Evolutionary conservation across 2,888 invertebrate species (phyloP), one percentile per base, ranked within the genome.

Genomic region (Lasioglossum pauxillum): DNA sequence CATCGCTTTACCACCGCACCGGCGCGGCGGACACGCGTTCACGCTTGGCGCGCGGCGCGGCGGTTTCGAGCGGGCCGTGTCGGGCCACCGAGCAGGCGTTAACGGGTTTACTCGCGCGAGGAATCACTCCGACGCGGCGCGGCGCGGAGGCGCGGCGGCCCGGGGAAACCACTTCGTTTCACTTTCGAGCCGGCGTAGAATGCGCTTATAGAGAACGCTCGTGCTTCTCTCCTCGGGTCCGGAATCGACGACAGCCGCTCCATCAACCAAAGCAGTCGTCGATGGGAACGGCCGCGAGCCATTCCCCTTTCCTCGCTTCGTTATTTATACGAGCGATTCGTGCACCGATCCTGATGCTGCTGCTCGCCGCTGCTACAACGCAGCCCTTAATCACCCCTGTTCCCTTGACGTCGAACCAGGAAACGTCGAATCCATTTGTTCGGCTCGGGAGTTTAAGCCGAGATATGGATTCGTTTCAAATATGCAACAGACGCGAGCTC

Each of bases 51-150:
- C 73, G 77, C 53, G 57, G 44, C 44, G 44, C 44, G 46, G 53
- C n/a, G 53, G 23, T 53, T 53, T n/a, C 53, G 53, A 53, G 23
- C 53, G 53, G 53, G 23, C 53, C 53, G 53, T 53, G 49, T 19
- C 49, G 19, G 23, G 23, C 31, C 10, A 35, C 46, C 49, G 76
- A 84, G 90, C 72, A 90, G 90, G 90, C 90, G 90, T 88, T 88
- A 90, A 90, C 91, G 85, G 71, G 76, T 91, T 91, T 88, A 91
- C 90, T 89, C 84, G 85, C 41, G 84, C 90, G 85, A 75, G 91
- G 90, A 90, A 90, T 89, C 88, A 83, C 88, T 64, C 31, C 64
- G 23, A n/a, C 3, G 53, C 23, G 53, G 53, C 2, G 19, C 49
- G 46, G 46, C 23, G 53, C 31, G 31, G 31, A 0, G 31, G 31